A percentile compares a stretch with the other conserved stretches of the same genome.
These are phyloP conservation scores for Petrocephalus zakoni DNA, from an alignment of 2,113 vertebrate species.

Conservation along the genomic window DNA sequence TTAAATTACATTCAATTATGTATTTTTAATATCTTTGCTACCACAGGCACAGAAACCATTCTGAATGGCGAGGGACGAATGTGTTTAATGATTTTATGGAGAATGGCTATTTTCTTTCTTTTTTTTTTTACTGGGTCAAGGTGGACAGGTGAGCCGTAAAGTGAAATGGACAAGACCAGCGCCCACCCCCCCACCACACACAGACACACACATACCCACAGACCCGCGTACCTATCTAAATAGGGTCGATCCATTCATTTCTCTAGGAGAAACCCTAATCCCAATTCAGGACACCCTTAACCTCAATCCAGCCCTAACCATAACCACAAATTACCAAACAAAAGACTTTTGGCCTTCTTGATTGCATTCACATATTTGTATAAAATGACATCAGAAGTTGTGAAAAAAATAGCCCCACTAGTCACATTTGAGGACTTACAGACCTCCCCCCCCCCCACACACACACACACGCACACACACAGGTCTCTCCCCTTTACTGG, in stretches of 20 bases:
- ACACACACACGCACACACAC: background rate
- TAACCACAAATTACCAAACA: no score
- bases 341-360: no score
- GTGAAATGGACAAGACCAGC: background rate
- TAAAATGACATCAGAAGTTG: no score
- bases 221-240: no score
- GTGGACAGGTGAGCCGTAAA: background rate
- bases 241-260: no score
- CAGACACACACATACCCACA: background rate
- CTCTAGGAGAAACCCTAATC: no score
- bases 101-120: background rate
- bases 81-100: background rate
- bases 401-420: no score
- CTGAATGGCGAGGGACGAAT: background rate
- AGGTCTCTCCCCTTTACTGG: background rate
- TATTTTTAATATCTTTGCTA: background rate
- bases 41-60: background rate
- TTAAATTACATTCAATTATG: constrained; percentile 11
- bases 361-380: no score
- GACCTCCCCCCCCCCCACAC: no score
- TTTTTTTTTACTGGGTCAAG: background rate
- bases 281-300: no score
- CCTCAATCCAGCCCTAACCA: no score
- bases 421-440: no score
- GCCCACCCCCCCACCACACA: background rate